Evolutionary conservation across 2,888 invertebrate species (phyloP), one percentile per base, ranked within the genome.

Genomic region (Pheosia gnoma): DNA sequence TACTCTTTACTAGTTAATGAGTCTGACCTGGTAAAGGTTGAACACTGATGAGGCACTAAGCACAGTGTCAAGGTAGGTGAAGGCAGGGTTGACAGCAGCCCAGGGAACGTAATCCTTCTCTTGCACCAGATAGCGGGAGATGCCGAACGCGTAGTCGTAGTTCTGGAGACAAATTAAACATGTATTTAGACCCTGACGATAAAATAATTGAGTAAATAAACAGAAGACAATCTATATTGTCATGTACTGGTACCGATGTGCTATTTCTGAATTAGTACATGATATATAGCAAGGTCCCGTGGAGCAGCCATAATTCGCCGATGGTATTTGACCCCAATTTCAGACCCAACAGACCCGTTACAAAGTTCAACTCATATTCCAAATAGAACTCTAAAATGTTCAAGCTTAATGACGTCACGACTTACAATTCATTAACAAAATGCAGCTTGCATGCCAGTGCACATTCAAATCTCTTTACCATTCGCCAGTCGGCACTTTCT

Each of bases 41-140:
- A 89, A 87, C 0, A 75, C 81, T 0, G 76, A 56, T 0, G 89
- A 78, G 0, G 85, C 84, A 57, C 83, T 82, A 5, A 94, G 88
- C 0, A 89, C 88, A 0, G 83, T 70, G 60, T 92, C 89, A 0
- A 94, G 80, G 65, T 91, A 90, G 36, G 65, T 82, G 70, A 90
- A 87, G 0, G 90, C 89, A 5, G 85, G 82, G 68, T 86, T 86
- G 9, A 84, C 88, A 2, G 94, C 75, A 0, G 87, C 90, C 96
- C 96, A 96, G 0, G 96, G 95, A 13, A 96, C 91, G 81, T 95
- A 96, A 74, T 96, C 95, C 0, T 81, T 83, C 78, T 95, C 95
- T 3, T 91, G 80, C 0, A 81, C 82, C 75, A 96, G 83, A 80
- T 96, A 96, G 7, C 84, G 82, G 1, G 95, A 94, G 38, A 96